Percentiles rank a stretch among this genome's conserved stretches.
Evolutionary conservation across 2,113 vertebrate species (phyloP).

Genomic region (Aramus guarauna): DNA sequence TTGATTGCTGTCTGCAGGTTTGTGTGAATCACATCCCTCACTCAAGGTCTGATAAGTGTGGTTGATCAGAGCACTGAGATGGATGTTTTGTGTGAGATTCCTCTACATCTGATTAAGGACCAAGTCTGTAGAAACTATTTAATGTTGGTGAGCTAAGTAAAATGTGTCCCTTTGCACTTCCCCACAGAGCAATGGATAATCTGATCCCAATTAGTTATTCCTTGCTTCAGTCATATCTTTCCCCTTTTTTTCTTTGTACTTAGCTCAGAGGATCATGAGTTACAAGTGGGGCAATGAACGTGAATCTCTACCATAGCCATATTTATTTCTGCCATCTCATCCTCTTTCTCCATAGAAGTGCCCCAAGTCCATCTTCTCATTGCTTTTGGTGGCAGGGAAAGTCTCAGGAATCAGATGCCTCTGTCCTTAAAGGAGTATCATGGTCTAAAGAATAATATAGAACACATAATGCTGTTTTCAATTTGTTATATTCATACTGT

Average conservation of each 20-base stretch:
- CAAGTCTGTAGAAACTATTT: neutral
- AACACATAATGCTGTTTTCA: neutral
- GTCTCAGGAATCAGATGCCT: neutral
- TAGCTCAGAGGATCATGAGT: neutral
- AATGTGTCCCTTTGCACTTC: neutral
- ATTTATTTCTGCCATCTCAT: neutral
- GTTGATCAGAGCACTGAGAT: neutral
- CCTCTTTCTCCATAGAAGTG: neutral
- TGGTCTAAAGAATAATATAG: neutral
- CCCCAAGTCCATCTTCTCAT: neutral
- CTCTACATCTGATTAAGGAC: neutral
- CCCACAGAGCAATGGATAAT: neutral
- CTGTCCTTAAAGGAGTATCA: neutral
- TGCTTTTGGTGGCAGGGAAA: neutral
- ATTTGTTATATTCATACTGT: neutral
- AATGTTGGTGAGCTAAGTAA: neutral
- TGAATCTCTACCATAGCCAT: neutral
- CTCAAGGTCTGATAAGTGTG: neutral
- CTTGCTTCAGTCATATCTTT: neutral
- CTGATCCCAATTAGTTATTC: neutral
- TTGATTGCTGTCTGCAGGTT: neutral
- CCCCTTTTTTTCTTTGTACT: rapidly evolving
- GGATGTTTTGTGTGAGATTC: neutral
- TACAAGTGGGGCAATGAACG: neutral
- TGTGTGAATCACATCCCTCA: neutral